Percentiles rank a stretch among this genome's conserved stretches.
Evolutionary conservation across 1,140 invertebrate species (phyloP).

Genomic region (Zelostemma sp.): DNA sequence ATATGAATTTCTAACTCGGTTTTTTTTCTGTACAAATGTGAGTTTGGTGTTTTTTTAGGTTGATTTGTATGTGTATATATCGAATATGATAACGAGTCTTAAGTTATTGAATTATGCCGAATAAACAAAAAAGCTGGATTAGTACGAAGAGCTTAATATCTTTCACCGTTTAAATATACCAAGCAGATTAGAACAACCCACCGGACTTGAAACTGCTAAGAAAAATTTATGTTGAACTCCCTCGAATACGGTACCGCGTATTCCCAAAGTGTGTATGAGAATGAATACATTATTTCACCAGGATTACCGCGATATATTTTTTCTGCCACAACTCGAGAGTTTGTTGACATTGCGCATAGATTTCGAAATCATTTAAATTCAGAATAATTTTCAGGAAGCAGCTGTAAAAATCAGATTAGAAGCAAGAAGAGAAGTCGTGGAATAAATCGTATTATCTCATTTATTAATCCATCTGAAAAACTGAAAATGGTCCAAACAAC

Average conservation of each 20-base stretch:
- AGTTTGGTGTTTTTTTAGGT: neutral
- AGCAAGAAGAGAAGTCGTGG: too few relatives aligned
- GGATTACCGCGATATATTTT: neutral
- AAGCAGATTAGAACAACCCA: neutral
- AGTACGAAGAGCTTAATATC: neutral
- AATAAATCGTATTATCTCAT: too few relatives aligned
- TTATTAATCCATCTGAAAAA: too few relatives aligned
- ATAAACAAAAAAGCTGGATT: neutral
- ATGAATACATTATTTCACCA: slow-evolving; percentile 1
- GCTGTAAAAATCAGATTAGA: too few relatives aligned
- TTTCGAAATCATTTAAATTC: neutral
- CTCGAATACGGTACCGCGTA: neutral
- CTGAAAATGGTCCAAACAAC: neutral
- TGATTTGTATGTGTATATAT: neutral
- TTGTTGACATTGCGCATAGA: neutral
- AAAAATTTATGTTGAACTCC: slow-evolving; percentile 5
- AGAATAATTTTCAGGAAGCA: too few relatives aligned
- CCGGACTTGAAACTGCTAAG: neutral
- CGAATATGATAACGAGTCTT: neutral
- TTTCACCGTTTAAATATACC: neutral
- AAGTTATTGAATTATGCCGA: neutral
- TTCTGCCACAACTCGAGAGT: neutral
- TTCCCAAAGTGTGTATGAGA: neutral
- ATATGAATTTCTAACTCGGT: neutral
- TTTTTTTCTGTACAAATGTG: neutral